These are phyloP conservation scores for Simalia tracyae DNA, from an alignment of 2,797 vertebrate species.

Conservation along the genomic window DNA sequence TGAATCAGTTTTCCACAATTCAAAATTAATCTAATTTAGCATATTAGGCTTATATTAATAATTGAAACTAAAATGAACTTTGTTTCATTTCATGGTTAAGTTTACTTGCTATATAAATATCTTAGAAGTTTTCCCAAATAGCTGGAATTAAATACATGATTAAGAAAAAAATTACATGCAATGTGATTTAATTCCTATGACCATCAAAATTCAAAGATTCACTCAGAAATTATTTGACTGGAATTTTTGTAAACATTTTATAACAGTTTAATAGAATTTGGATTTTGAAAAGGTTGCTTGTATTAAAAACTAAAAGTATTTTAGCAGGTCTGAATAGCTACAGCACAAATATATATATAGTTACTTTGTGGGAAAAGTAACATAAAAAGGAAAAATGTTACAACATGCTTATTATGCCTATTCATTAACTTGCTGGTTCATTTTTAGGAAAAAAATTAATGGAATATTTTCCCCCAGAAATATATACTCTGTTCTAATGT, in stretches of 20 bases:
- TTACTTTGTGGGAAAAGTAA: no score
- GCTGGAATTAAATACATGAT: background rate
- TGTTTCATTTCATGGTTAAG: background rate
- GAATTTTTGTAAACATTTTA: background rate
- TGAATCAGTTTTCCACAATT: background rate
- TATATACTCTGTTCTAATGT: background rate
- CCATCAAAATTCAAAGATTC: background rate
- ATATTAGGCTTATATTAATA: background rate
- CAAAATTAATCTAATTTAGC: background rate
- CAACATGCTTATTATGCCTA: background rate
- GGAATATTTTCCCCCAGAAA: background rate
- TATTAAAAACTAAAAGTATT: background rate
- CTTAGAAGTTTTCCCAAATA: background rate
- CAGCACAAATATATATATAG: background rate
- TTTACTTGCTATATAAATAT: background rate
- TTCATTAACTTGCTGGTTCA: background rate
- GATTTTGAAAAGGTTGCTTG: no score
- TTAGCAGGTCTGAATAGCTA: background rate
- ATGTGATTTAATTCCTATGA: background rate
- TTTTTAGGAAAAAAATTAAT: background rate
- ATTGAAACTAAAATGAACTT: background rate
- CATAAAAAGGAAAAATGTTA: background rate
- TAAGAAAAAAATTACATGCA: background rate
- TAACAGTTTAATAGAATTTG: no score
- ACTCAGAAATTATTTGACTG: background rate